Percentiles rank a stretch among this genome's conserved stretches.
These are phyloP conservation scores for Dastarcus helophoroides DNA, from an alignment of 2,888 invertebrate species.

Conservation along the genomic window DNA sequence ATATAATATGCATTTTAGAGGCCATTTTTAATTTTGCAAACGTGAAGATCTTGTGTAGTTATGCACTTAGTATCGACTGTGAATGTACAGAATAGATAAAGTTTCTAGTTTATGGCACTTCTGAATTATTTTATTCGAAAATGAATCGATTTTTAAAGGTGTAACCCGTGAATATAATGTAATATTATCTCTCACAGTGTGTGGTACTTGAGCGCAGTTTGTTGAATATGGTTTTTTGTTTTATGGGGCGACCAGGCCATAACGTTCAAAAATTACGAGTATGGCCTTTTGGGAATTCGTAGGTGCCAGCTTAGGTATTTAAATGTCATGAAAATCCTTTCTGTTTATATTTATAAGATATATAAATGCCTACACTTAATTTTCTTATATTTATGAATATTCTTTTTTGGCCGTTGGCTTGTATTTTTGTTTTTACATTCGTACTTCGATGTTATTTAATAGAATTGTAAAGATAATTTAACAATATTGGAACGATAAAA, in stretches of 20 bases:
- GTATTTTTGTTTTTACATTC: too few species aligned
- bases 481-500: too few species aligned
- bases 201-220: slow-evolving; percentile 20
- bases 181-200: slow-evolving; percentile 25
- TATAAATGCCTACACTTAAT: slow-evolving; percentile 23
- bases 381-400: slow-evolving; percentile 18
- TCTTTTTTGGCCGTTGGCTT: slow-evolving; percentile 8
- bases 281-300: slow-evolving; percentile 25
- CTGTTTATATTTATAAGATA: slow-evolving; percentile 18
- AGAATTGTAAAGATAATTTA: too few species aligned
- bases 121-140: too few species aligned
- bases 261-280: slow-evolving; percentile 24
- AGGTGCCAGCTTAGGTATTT: slow-evolving; percentile 22
- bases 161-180: slow-evolving; percentile 17
- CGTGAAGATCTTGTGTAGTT: too few species aligned
- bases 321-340: slow-evolving; percentile 17
- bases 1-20: too few species aligned
- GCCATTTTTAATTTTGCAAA: too few species aligned
- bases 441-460: too few species aligned
- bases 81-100: too few species aligned
- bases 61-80: too few species aligned
- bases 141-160: too few species aligned
- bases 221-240: slow-evolving; percentile 21
- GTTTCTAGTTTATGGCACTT: too few species aligned
- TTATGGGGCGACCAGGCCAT: slow-evolving; percentile 20